A percentile compares a stretch with the other conserved stretches of the same genome.
These are phyloP conservation scores for Microplitis demolitor DNA, from an alignment of 1,140 invertebrate species.

Conservation along the genomic window DNA sequence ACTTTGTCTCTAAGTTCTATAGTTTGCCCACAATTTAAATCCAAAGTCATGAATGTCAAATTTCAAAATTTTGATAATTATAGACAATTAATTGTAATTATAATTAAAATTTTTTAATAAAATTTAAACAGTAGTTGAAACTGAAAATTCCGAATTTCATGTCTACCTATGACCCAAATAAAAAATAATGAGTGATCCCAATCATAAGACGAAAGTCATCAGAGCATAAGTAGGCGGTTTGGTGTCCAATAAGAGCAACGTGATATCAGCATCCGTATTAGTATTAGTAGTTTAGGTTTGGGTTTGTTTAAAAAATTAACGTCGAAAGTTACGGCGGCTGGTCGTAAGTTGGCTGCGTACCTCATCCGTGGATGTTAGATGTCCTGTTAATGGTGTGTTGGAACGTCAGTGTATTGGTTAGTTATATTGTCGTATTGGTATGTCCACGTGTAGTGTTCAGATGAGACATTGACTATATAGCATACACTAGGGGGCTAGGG, in stretches of 20 bases:
- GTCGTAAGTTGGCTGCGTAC: neutral
- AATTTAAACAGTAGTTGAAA: neutral
- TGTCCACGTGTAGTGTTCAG: constrained; percentile 13
- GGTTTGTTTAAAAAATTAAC: constrained; percentile 63
- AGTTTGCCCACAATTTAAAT: too few species aligned
- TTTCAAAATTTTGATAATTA: too few species aligned
- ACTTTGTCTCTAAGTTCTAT: too few species aligned
- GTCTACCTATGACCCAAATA: constrained; percentile 27
- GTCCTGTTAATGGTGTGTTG: too few species aligned
- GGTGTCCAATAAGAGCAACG: constrained; percentile 21
- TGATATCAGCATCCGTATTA: neutral
- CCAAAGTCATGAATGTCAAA: too few species aligned
- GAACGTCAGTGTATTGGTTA: neutral
- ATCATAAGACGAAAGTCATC: constrained; percentile 11
- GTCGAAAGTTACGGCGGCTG: constrained; percentile 47
- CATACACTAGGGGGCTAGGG: constrained; percentile 28
- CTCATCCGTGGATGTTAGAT: neutral
- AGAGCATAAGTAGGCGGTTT: constrained; percentile 10
- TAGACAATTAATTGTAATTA: too few species aligned
- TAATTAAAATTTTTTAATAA: neutral
- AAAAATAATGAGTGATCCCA: constrained; percentile 16
- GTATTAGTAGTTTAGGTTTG: neutral
- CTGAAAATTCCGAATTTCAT: neutral
- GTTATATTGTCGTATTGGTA: too few species aligned
- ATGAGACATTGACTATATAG: neutral